Percentiles rank a stretch among this genome's conserved stretches.
Evolutionary conservation across 2,113 vertebrate genomes (phyloP).

Genomic region (Clarias batrachus): DNA sequence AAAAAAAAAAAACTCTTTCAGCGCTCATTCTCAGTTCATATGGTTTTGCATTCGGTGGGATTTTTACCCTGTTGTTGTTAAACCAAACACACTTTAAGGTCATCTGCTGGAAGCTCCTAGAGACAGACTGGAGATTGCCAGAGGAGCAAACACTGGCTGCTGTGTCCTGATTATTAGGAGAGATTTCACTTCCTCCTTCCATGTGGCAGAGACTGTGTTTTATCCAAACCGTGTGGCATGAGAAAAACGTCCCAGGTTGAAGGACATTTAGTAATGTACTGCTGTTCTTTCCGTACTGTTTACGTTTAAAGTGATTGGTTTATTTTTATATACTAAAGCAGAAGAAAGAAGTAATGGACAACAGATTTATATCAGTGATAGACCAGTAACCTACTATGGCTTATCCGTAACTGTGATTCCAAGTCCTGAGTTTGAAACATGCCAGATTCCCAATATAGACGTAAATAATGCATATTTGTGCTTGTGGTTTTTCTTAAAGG

Average conservation of each 20-base stretch:
- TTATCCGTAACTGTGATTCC: neutral
- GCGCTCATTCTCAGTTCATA: neutral
- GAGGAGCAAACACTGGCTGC: constrained; percentile 20
- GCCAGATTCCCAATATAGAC: neutral
- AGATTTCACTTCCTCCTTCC: constrained; percentile 51
- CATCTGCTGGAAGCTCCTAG: neutral
- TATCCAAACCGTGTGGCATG: constrained; percentile 1
- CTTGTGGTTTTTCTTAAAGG: neutral
- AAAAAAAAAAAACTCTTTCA: neutral
- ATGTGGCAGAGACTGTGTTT: constrained; percentile 25
- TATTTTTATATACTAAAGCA: neutral
- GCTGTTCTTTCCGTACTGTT: constrained; percentile 18
- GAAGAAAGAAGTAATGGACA: neutral
- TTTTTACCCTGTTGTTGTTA: constrained; percentile 9
- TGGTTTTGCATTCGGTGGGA: neutral
- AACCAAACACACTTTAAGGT: constrained; percentile 6
- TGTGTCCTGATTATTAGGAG: constrained; percentile 46
- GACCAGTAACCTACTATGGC: neutral
- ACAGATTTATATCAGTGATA: neutral
- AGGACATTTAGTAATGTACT: constrained; percentile 30
- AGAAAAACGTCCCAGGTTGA: constrained; percentile 28
- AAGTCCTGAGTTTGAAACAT: neutral
- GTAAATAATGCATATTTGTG: neutral
- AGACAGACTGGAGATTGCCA: constrained; percentile 5
- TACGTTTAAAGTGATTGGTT: neutral